Conservation (phyloP, 2,888 invertebrate genomes). For the Sympetrum striolatum region DNA sequence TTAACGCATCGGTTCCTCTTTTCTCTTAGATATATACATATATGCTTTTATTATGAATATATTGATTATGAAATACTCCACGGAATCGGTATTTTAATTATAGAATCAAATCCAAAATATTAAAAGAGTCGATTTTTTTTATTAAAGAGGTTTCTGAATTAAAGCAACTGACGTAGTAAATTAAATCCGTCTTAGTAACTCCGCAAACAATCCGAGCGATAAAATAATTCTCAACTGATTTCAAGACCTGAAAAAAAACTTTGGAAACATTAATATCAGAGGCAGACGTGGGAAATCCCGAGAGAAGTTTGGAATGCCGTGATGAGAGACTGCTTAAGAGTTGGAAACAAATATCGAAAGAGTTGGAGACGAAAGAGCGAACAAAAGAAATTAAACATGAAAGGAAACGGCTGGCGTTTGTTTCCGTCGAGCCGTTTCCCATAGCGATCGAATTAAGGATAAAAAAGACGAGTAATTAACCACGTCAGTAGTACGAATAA, state of each 20-base stretch:
- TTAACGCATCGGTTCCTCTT: too few relatives aligned
- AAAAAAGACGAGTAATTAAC: not conserved
- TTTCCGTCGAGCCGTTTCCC: not conserved
- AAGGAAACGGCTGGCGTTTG: not conserved
- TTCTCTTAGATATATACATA: too few relatives aligned
- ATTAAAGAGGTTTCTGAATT: too few relatives aligned
- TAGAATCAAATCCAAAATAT: too few relatives aligned
- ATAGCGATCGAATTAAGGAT: not conserved
- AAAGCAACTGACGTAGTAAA: too few relatives aligned
- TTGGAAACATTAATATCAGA: not conserved
- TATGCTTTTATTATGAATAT: too few relatives aligned
- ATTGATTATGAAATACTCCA: too few relatives aligned
- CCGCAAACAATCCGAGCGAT: not conserved
- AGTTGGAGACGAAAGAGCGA: not conserved
- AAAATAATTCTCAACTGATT: not conserved
- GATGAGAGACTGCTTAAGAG: not conserved
- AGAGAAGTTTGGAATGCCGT: not conserved
- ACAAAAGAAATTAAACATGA: not conserved
- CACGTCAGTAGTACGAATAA: not conserved
- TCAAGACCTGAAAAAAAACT: not conserved
- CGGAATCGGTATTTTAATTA: too few relatives aligned
- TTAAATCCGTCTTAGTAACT: not conserved
- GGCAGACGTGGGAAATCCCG: not conserved
- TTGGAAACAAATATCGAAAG: not conserved
- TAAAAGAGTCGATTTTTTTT: too few relatives aligned